Base-by-base conservation (phyloP, 2,888 invertebrate genomes). In the Phymatocera aterrima region DNA sequence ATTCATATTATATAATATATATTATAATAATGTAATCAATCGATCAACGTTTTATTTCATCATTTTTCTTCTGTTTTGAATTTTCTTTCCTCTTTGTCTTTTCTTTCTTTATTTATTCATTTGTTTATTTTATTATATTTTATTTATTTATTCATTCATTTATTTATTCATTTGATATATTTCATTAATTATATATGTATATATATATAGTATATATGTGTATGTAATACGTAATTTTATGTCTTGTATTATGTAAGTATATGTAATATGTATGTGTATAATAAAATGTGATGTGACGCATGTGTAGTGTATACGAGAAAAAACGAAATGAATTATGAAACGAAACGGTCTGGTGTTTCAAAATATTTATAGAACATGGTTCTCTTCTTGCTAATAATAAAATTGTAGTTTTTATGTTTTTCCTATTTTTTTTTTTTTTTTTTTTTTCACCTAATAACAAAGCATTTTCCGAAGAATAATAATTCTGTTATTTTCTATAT, bases 41-140 rank as follows among this genome's bases (percentile, higher is more conserved):
- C 87, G 88, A 90, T 90, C 89, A 90, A 90, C 89, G 89, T 87
- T 84, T 84, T 83, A 83, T 84, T 83, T 83, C 82, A 81, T 81
- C 79, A n/a, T 79, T 81, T 77, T 81, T 57, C 24, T 46, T 68
- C 10, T 21, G 37, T 18, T 34, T 51, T 21, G n/a, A n/a, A n/a
- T n/a, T 54, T n/a, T 74, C 80, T 43, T 70, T 51, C 3, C 31
- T 60, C 15, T 60, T 31, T 70, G 10, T 15, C 28, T 46, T 46
- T 46, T 28, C 48, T 65, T 72, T 43, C 34, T 72, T 34, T n/a
- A 34, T 4, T 80, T 79, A 79, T 84, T 80, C 70, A 82, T 80
- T 61, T 79, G 79, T 81, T 81, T 81, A 82, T 81, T 81, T 65
- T 79, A 79, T 81, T 77, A n/a, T 80, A 81, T 80, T 79, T 80